These are phyloP conservation scores for Ficedula albicollis DNA, from an alignment of 2,797 vertebrate genomes.

Conservation along the genomic window DNA sequence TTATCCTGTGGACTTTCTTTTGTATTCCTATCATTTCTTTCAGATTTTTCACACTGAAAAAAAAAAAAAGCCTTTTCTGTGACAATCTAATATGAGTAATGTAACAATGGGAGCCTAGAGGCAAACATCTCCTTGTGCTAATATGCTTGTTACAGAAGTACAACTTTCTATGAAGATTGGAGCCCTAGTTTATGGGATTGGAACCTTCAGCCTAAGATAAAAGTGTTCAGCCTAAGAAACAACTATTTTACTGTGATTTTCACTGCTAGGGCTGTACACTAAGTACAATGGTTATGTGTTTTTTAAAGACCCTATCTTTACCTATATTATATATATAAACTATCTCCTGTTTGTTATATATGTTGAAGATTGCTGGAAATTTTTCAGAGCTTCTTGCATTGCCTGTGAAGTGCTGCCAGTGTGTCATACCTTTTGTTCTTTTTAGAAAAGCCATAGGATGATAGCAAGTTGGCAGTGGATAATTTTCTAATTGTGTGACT, in stretches of 20 bases:
- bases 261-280: background rate
- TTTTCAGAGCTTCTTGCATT: background rate
- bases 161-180: background rate
- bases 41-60: background rate
- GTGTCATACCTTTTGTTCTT: background rate
- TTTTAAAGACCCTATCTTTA: background rate
- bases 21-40: background rate
- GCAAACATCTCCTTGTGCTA: background rate
- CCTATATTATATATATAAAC: background rate
- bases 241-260: background rate
- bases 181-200: background rate
- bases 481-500: conserved; percentile 15
- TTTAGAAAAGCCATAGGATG: background rate
- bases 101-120: background rate
- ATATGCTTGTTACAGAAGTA: background rate
- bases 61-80: background rate
- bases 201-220: background rate
- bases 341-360: background rate
- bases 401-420: background rate
- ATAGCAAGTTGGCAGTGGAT: background rate
- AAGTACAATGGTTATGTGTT: background rate
- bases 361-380: background rate
- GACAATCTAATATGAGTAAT: background rate
- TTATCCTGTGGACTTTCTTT: background rate
- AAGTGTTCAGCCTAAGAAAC: background rate